Percentiles rank a stretch among this genome's conserved stretches.
Conservation (phyloP, 2,797 vertebrate genomes). For the Varecia variegata region DNA sequence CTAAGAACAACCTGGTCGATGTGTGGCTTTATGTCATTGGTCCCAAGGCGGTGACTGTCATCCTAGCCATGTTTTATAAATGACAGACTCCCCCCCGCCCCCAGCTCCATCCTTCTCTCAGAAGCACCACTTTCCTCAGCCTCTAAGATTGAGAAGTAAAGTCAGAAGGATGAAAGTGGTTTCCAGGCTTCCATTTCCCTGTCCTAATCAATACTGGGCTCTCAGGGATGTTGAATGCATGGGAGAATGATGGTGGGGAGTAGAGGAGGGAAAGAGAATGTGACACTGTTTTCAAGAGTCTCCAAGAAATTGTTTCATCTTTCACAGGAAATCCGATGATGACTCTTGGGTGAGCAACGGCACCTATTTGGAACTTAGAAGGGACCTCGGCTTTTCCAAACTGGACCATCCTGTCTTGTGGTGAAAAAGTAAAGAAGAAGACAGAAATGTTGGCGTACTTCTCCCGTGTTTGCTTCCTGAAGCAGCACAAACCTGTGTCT, state of each 20-base stretch:
- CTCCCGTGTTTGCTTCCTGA: constrained; percentile 47
- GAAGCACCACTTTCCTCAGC: neutral
- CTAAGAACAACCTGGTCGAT: neutral
- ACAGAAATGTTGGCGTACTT: constrained; percentile 40
- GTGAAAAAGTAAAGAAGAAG: constrained; percentile 85
- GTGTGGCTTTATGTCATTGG: neutral
- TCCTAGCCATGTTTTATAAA: neutral
- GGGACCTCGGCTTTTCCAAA: constrained; percentile 91
- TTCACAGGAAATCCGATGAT: constrained; percentile 90
- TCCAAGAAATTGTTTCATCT: constrained; percentile 59
- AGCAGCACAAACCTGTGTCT: constrained; percentile 49
- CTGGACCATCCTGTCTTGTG: constrained; percentile 92
- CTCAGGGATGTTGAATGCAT: rapidly evolving
- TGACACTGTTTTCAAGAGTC: neutral
- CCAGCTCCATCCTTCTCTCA: neutral
- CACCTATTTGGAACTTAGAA: constrained; percentile 94
- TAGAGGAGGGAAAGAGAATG: too few species aligned
- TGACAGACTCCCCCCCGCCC: neutral
- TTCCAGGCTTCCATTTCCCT: neutral
- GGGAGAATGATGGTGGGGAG: neutral
- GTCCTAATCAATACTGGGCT: neutral
- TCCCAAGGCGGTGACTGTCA: neutral
- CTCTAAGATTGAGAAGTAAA: neutral
- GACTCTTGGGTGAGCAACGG: constrained; percentile 96
- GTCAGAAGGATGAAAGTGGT: neutral